Evolutionary conservation across 1,140 invertebrate genomes (phyloP).

Genomic region (Macrosteles quadrilineatus): DNA sequence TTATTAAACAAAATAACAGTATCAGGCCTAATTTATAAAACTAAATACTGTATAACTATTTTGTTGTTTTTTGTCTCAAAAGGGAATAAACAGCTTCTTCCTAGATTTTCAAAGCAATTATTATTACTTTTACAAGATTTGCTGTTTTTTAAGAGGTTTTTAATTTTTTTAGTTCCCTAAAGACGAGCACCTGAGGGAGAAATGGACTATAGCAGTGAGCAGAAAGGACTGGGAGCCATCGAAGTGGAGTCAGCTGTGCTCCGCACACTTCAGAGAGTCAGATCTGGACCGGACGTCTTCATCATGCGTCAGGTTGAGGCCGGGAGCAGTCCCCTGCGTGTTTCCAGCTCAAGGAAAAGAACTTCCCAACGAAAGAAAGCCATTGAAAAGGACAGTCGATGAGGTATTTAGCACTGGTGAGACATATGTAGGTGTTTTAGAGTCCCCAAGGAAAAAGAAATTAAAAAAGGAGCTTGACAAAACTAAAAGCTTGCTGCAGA

Average conservation of each 20-base stretch:
- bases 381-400: not conserved
- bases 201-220: slow-evolving; percentile 33
- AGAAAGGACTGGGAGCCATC: slow-evolving; percentile 32
- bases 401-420: too few species aligned
- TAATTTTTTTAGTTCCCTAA: slow-evolving; percentile 35
- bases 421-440: too few species aligned
- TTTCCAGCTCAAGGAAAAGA: slow-evolving; percentile 27
- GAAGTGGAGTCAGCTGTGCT: slow-evolving; percentile 22
- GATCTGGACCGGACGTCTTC: slow-evolving; percentile 33
- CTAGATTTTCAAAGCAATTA: too few species aligned
- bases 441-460: slow-evolving; percentile 15
- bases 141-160: too few species aligned
- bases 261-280: slow-evolving; percentile 32
- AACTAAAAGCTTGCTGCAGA: not conserved
- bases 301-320: slow-evolving; percentile 25
- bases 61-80: too few species aligned
- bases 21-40: too few species aligned
- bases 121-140: too few species aligned
- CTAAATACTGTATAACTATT: too few species aligned
- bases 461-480: slow-evolving; percentile 9
- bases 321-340: slow-evolving; percentile 34
- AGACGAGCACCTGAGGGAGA: slow-evolving; percentile 8
- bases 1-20: too few species aligned
- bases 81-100: too few species aligned
- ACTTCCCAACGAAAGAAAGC: not conserved